Evolutionary conservation across 2,888 invertebrate species (phyloP).

Genomic region (Melikaiella ostensackeni): DNA sequence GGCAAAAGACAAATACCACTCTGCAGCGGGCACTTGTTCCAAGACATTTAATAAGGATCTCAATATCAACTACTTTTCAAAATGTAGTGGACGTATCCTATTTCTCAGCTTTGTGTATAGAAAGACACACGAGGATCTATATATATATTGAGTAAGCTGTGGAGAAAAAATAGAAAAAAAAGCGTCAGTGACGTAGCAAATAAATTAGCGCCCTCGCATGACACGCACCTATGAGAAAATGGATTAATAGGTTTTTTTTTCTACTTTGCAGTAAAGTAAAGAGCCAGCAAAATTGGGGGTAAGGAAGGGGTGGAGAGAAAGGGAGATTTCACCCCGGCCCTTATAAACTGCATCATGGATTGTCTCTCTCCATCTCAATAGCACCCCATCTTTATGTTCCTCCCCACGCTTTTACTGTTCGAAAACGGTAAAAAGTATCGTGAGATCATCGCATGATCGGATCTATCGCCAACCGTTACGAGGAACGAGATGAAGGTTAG

Average conservation of each 20-base stretch:
- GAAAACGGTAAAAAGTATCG: conserved; percentile 53
- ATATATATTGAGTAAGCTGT: conserved; percentile 13
- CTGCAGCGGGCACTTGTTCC: background rate
- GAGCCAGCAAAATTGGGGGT: conserved; percentile 35
- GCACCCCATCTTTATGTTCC: conserved; percentile 18
- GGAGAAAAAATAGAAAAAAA: conserved; percentile 31
- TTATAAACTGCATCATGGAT: background rate
- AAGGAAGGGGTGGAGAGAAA: conserved; percentile 38
- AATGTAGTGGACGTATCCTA: no score
- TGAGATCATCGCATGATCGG: conserved; percentile 64
- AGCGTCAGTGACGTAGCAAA: conserved; percentile 36
- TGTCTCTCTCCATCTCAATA: conserved; percentile 5
- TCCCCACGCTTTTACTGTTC: conserved; percentile 12
- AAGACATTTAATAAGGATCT: background rate
- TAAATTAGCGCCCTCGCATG: conserved; percentile 49
- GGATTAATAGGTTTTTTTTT: conserved; percentile 28
- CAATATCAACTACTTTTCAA: background rate
- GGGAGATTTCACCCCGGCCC: conserved; percentile 24
- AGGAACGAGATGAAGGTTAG: conserved; percentile 51
- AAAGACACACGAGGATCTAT: background rate
- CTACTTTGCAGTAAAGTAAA: background rate
- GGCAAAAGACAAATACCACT: conserved; percentile 47
- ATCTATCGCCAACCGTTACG: conserved; percentile 62
- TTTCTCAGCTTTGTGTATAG: background rate
- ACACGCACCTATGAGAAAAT: conserved; percentile 45